phyloP scores from a whole-genome alignment of 2,797 vertebrate species.

The Crocidura indochinensis region DNA sequence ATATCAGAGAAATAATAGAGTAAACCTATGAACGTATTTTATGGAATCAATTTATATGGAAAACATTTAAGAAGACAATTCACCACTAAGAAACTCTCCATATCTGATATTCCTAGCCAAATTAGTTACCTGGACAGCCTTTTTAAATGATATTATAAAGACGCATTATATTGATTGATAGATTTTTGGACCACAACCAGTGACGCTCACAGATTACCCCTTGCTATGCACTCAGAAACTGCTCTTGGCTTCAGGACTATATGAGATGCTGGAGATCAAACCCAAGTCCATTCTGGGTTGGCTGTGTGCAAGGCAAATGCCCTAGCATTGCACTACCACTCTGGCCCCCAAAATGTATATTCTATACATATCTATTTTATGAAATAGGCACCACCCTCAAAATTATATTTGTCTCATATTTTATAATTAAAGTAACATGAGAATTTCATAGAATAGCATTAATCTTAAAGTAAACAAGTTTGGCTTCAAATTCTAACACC shows the following conservation, averaged over 20 bases:
- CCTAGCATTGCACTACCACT: too few relatives aligned
- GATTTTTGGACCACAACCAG: too few relatives aligned
- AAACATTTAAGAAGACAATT: conserved; percentile 1
- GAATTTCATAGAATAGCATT: conserved; percentile 40
- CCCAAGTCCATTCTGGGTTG: too few relatives aligned
- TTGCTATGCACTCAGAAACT: too few relatives aligned
- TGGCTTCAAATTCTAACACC: background rate
- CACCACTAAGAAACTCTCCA: background rate
- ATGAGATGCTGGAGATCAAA: too few relatives aligned
- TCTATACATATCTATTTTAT: conserved; percentile 4
- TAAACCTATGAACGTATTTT: background rate
- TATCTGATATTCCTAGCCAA: conserved; percentile 31
- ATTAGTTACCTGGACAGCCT: conserved; percentile 40
- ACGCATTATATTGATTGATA: background rate
- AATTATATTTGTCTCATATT: background rate
- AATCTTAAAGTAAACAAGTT: conserved; percentile 42
- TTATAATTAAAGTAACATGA: background rate
- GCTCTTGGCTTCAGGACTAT: too few relatives aligned
- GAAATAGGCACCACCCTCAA: background rate
- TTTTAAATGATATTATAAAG: conserved; percentile 8
- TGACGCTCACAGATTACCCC: too few relatives aligned
- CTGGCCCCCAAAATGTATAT: background rate
- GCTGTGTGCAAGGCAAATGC: too few relatives aligned
- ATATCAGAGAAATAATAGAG: background rate
- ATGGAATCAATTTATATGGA: background rate